These are phyloP conservation scores for Bagarius yarrelli DNA, from an alignment of 2,113 vertebrate genomes.

Conservation along the genomic window DNA sequence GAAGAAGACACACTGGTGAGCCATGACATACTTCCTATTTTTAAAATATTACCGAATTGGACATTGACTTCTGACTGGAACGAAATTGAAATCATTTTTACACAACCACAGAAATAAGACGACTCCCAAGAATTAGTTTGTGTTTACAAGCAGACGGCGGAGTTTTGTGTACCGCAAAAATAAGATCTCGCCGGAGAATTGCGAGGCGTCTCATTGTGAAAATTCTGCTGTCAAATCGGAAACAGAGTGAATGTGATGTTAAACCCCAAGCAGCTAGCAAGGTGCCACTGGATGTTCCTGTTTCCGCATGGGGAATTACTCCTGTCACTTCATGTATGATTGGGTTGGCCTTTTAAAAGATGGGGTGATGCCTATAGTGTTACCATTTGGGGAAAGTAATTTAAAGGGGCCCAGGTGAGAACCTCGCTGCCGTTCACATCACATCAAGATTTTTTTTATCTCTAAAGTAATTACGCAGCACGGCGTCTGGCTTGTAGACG, in stretches of 20 bases:
- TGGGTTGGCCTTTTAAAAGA: constrained; percentile 35
- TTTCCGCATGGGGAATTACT: constrained; percentile 34
- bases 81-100: too few relatives aligned
- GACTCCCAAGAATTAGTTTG: too few relatives aligned
- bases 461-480: constrained; percentile 32
- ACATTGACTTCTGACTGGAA: too few relatives aligned
- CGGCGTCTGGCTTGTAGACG: background rate
- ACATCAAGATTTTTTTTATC: constrained; percentile 2
- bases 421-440: background rate
- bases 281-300: background rate
- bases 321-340: constrained; percentile 42
- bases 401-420: constrained; percentile 8
- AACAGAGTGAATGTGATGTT: constrained; percentile 25
- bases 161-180: too few relatives aligned
- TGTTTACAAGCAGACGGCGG: too few relatives aligned
- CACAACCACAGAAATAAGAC: too few relatives aligned
- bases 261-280: constrained; percentile 25
- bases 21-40: too few relatives aligned
- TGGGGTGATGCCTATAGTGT: constrained; percentile 36
- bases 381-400: constrained; percentile 30
- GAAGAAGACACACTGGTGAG: too few relatives aligned
- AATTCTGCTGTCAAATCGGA: constrained; percentile 40
- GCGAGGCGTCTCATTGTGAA: constrained; percentile 26
- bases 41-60: too few relatives aligned
- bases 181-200: constrained; percentile 38